Evolutionary conservation across 2,113 vertebrate species (phyloP).

Genomic region (Caranx ignobilis): DNA sequence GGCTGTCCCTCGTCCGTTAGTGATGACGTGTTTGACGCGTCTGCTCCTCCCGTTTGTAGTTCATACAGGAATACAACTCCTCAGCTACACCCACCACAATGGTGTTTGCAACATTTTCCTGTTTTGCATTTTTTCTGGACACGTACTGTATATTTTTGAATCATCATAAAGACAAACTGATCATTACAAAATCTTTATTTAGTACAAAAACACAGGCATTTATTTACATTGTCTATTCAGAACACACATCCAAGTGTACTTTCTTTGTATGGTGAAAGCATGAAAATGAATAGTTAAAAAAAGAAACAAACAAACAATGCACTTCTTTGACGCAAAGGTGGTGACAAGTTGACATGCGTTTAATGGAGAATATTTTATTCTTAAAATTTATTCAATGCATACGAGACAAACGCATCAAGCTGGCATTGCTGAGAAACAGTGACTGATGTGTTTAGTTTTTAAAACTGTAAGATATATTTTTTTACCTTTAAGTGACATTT

Average conservation of each 20-base stretch:
- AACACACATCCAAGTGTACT: not conserved
- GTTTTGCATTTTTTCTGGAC: no score
- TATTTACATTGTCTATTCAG: conserved; percentile 19
- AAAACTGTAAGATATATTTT: not conserved
- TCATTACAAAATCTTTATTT: conserved; percentile 43
- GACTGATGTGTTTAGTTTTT: not conserved
- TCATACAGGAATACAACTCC: not conserved
- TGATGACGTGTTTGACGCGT: conserved; percentile 54
- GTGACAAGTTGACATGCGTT: not conserved
- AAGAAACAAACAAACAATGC: not conserved
- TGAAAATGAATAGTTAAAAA: not conserved
- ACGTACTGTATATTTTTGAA: no score
- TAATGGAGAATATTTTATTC: not conserved
- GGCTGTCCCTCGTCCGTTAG: not conserved
- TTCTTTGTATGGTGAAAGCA: not conserved
- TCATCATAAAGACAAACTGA: not conserved
- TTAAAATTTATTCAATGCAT: not conserved
- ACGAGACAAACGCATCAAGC: not conserved
- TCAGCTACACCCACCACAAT: not conserved
- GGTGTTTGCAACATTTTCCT: not conserved
- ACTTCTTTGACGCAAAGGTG: not conserved
- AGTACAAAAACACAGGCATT: conserved; percentile 27
- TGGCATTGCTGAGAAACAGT: not conserved
- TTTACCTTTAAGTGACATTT: not conserved
- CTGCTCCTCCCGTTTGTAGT: not conserved